Conservation (phyloP, 2,113 vertebrate species). For the Butorides virescens region DNA sequence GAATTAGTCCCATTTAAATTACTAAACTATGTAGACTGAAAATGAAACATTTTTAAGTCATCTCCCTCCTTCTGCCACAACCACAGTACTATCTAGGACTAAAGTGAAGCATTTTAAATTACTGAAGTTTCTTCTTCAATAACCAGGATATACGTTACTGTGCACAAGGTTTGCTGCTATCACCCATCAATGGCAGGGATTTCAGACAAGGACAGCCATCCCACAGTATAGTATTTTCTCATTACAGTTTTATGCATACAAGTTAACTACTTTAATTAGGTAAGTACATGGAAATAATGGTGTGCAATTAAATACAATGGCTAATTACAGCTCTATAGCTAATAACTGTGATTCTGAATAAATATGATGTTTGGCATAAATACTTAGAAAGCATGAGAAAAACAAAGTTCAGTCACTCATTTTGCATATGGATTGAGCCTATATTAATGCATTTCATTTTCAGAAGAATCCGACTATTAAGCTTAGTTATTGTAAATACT, state of each 20-base stretch:
- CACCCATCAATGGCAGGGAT: neutral
- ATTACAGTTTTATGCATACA: conserved; percentile 27
- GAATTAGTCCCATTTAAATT: neutral
- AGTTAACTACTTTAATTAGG: conserved; percentile 47
- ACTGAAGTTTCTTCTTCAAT: neutral
- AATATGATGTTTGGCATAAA: conserved; percentile 20
- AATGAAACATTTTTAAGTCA: neutral
- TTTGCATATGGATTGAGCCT: neutral
- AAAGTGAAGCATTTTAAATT: neutral
- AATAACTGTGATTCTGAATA: conserved; percentile 43
- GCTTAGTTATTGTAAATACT: neutral
- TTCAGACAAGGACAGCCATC: neutral
- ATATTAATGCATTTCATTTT: neutral
- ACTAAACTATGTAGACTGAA: neutral
- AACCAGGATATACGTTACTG: neutral
- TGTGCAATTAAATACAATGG: conserved; percentile 35
- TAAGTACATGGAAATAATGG: conserved; percentile 37
- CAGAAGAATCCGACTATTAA: neutral
- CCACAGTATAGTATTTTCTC: neutral
- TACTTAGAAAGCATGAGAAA: neutral
- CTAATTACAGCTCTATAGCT: conserved; percentile 39
- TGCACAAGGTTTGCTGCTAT: neutral
- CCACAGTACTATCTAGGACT: neutral
- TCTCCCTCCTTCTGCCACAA: neutral
- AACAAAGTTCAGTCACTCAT: neutral